Evolutionary conservation across 2,113 vertebrate species (phyloP), one percentile per base, ranked within the genome.

Genomic region (Labeo catla): DNA sequence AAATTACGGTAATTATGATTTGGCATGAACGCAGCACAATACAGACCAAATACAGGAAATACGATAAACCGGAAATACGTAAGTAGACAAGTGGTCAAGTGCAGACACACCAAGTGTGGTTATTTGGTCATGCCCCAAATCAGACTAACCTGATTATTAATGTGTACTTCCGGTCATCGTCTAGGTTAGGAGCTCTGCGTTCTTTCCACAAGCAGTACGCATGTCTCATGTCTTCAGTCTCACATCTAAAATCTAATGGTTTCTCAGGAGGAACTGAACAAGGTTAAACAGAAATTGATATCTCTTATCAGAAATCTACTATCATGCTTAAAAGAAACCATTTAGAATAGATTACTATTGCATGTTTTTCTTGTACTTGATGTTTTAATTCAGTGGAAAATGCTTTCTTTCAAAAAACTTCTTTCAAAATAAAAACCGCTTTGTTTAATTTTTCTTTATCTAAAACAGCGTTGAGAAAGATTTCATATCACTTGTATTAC

Each of bases 201-300:
- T 87, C 21, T 28, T 88, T 83, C 93, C 93, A 93, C 47, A 36
- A 89, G 80, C 93, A 93, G 8, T 8, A 54, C 50, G 94, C 23
- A 9, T 9, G 78, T 80, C 2, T 80, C 88, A 93, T 72, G 65
- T 94, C 89, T 61, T 85, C 65, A 0, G 93, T 93, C 21, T 7
- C 47, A 87, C 94, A 94, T 86, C 28, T 73, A 85, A 94, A 19
- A 68, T 94, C 90, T 81, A 85, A 82, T 10, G 90, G 93, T 82
- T 88, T 94, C 87, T 92, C 84, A 4, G 93, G 87, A 84, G 91
- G 91, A 90, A 92, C 92, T 94, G 28, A 36, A 54, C 21, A 66
- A 73, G 34, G 50, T 82, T 82, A 11, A 82, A 11, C 70, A 72
- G 68, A 50, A 59, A 76, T 34, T 21, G 2, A 65, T 23, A 7